Conservation (phyloP, 2,888 invertebrate genomes). For the Coremacera marginata region DNA sequence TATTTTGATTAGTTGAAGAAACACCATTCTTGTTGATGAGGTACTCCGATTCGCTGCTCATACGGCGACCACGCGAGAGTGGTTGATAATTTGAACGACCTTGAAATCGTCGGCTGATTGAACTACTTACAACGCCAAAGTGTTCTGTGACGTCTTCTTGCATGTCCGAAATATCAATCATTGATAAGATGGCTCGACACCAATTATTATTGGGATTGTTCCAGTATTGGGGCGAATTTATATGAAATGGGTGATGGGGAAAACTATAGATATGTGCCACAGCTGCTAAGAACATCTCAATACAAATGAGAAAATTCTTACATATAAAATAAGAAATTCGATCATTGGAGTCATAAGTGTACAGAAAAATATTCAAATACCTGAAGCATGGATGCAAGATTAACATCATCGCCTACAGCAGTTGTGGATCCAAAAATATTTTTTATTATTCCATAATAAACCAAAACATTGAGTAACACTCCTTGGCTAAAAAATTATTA, state of each 20-base stretch:
- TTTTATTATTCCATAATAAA: conserved; percentile 85
- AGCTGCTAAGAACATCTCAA: conserved; percentile 97
- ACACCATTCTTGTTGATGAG: conserved; percentile 59
- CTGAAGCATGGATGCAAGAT: conserved; percentile 86
- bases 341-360: background rate
- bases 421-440: conserved; percentile 80
- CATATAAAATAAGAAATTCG: background rate
- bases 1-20: background rate
- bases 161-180: conserved; percentile 98
- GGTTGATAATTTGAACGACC: conserved; percentile 81
- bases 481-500: conserved; percentile 80
- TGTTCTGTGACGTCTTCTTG: conserved; percentile 93
- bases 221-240: conserved; percentile 72
- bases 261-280: conserved; percentile 96
- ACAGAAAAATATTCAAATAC: conserved; percentile 67
- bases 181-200: conserved; percentile 86
- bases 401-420: conserved; percentile 76
- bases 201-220: conserved; percentile 72
- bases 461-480: conserved; percentile 87
- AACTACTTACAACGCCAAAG: conserved; percentile 87
- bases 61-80: conserved; percentile 76
- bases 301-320: conserved; percentile 95
- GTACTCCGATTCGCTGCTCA: conserved; percentile 72
- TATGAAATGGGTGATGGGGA: conserved; percentile 88
- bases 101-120: conserved; percentile 81